Evolutionary conservation across 2,113 vertebrate genomes (phyloP).

Genomic region (Leptodactylus fuscus): DNA sequence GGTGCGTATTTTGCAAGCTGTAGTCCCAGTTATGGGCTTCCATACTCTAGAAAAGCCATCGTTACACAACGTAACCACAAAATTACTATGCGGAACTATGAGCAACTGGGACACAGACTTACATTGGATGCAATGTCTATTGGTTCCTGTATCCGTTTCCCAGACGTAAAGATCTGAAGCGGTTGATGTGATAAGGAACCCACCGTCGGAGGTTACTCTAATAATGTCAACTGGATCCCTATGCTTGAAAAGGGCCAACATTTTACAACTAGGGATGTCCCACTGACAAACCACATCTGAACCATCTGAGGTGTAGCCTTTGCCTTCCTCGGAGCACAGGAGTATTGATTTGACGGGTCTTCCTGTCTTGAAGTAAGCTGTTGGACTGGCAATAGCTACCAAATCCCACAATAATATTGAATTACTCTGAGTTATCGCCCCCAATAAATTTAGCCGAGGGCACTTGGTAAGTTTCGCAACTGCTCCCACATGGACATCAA

Average conservation of each 20-base stretch:
- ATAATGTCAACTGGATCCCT: constrained; percentile 68
- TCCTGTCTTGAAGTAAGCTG: constrained; percentile 67
- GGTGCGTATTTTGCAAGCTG: constrained; percentile 72
- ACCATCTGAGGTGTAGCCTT: constrained; percentile 76
- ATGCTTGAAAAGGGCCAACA: constrained; percentile 69
- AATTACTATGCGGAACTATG: constrained; percentile 71
- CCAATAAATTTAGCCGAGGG: constrained; percentile 59
- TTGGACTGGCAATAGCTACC: constrained; percentile 68
- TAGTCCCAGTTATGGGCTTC: constrained; percentile 70
- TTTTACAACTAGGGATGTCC: constrained; percentile 64
- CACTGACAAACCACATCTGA: constrained; percentile 75
- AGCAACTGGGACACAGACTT: constrained; percentile 70
- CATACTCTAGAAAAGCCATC: constrained; percentile 72
- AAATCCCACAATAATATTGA: constrained; percentile 74
- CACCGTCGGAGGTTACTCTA: constrained; percentile 66
- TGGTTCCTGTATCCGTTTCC: constrained; percentile 71
- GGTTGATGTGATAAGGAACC: constrained; percentile 70
- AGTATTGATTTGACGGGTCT: constrained; percentile 66
- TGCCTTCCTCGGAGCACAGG: constrained; percentile 62
- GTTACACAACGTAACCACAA: constrained; percentile 74
- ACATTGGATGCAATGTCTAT: constrained; percentile 69
- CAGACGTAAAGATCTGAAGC: constrained; percentile 76
- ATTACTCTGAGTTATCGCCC: constrained; percentile 66
- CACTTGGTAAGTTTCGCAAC: constrained; percentile 67
- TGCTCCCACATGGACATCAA: constrained; percentile 62